Conservation (phyloP, 2,888 invertebrate species). For the Pristionchus arcanus region DNA sequence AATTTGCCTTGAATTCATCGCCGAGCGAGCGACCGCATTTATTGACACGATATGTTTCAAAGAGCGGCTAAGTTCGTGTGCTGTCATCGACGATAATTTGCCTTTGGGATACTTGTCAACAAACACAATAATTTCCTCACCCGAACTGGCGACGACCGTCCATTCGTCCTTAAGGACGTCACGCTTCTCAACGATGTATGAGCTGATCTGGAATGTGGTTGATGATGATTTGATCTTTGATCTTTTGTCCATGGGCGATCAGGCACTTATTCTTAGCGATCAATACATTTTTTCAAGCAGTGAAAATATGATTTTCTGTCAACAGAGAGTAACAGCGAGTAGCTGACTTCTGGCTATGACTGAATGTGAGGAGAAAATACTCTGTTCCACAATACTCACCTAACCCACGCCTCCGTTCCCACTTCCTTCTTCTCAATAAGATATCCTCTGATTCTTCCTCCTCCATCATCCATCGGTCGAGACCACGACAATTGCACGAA, state of each 20-base stretch:
- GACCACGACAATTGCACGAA: conserved; percentile 98
- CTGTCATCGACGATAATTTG: too few relatives aligned
- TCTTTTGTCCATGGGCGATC: conserved; percentile 58
- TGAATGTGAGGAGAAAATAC: neutral
- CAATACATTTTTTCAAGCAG: too few relatives aligned
- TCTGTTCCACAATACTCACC: conserved; percentile 53
- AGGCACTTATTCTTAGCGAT: too few relatives aligned
- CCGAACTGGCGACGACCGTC: conserved; percentile 74
- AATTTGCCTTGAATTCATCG: neutral
- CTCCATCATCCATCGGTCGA: conserved; percentile 94
- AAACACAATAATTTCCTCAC: neutral
- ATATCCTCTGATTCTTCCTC: conserved; percentile 96
- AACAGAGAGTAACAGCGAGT: too few relatives aligned
- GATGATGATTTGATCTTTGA: neutral
- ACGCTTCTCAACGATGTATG: conserved; percentile 92
- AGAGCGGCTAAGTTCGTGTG: too few relatives aligned
- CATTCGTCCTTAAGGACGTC: conserved; percentile 85
- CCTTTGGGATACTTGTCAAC: too few relatives aligned
- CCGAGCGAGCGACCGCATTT: neutral
- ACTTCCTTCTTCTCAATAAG: conserved; percentile 96
- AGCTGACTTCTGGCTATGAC: too few relatives aligned
- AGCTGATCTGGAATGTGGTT: neutral
- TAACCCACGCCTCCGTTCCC: conserved; percentile 67
- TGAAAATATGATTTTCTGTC: too few relatives aligned
- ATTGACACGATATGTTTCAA: neutral